These are phyloP conservation scores for Malacoraja senta DNA, from an alignment of 2,797 vertebrate genomes.

Conservation along the genomic window DNA sequence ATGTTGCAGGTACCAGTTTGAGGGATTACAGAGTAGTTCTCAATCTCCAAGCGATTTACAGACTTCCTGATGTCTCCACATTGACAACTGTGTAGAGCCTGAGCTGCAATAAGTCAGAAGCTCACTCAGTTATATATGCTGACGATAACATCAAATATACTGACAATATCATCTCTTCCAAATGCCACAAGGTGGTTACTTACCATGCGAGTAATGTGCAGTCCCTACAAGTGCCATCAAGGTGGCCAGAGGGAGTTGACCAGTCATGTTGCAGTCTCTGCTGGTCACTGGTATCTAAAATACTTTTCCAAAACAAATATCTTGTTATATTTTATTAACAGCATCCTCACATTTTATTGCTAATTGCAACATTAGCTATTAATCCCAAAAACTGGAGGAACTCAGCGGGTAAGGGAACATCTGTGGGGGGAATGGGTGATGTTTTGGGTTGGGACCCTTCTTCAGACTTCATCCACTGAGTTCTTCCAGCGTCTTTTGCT, in stretches of 20 bases:
- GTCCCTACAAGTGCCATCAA: neutral
- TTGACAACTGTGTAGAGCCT: slow-evolving; percentile 3
- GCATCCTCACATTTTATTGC: neutral
- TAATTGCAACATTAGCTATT: neutral
- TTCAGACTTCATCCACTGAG: no score
- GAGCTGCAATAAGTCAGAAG: neutral
- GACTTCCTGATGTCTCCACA: neutral
- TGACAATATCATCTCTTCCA: neutral
- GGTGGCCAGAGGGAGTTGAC: neutral
- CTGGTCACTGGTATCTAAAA: neutral
- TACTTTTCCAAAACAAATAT: neutral
- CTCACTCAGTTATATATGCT: neutral
- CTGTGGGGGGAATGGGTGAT: no score
- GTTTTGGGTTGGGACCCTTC: no score
- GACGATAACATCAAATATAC: no score
- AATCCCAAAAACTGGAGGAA: no score
- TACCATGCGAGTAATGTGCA: neutral
- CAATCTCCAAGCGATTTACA: neutral
- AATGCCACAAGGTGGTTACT: neutral
- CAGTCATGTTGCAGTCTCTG: neutral
- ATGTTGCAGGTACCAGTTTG: slow-evolving; percentile 3
- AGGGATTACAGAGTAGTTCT: neutral
- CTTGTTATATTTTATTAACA: neutral
- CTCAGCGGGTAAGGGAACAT: no score
- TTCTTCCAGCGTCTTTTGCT: no score